Base-by-base conservation (phyloP, 2,888 invertebrate species). In the Bimastos eiseni region DNA sequence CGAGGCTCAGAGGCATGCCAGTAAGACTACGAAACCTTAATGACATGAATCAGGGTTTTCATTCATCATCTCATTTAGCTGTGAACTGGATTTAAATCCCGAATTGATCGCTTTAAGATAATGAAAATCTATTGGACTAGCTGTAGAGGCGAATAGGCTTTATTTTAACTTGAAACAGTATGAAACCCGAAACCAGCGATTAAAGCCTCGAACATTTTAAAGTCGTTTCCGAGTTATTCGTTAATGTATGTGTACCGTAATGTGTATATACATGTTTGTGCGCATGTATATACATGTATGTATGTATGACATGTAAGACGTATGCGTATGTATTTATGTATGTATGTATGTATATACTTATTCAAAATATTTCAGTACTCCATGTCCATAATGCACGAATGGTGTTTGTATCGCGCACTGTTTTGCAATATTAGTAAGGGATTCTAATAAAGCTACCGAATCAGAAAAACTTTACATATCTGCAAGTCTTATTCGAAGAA, bases 121-220 rank as follows among this genome's bases (percentile, higher is more conserved):
- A 70, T 70, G 70, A 70, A 70, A n/a, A 70, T 70, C n/a, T 70
- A 70, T 70, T 70, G n/a, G 70, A 70, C n/a, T n/a, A n/a, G n/a
- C n/a, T n/a, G 11, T n/a, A 13, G 70, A 30, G 70, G n/a, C 70
- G n/a, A 30, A 15, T 11, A 70, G 70, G 70, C 70, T 70, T n/a
- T n/a, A n/a, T n/a, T 70, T 70, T n/a, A n/a, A 70, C 30, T n/a
- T n/a, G 30, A 70, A n/a, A 70, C n/a, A n/a, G 55, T n/a, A 70
- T n/a, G 70, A 70, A 70, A 70, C 30, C n/a, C 8, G n/a, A 8
- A 8, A 70, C 11, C 49, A 15, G 21, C 49, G 24, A 49, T 49
- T 24, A 49, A 49, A 21, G 49, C 21, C 49, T 49, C 49, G 21
- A 49, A 49, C 49, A 4, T 19, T 49, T 49, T 19, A 49, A 49